Conservation (phyloP, 1,140 invertebrate species). For the Steinernema khuongi region DNA sequence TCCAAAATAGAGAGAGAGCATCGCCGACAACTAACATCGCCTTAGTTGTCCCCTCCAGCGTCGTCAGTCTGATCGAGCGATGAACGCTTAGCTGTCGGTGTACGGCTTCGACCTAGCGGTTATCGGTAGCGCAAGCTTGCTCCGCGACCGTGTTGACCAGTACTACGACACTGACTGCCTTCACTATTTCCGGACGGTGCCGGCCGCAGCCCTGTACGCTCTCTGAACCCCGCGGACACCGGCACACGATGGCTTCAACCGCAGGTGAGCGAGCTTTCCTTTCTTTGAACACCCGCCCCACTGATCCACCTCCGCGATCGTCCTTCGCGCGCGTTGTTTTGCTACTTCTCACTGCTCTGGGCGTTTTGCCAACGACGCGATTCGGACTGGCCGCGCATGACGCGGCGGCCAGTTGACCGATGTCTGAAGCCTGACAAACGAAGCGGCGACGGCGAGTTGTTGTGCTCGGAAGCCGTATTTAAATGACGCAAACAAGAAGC, state of each 20-base stretch:
- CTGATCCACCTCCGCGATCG: background rate
- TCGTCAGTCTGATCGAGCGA: background rate
- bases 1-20: slow-evolving; percentile 7
- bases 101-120: background rate
- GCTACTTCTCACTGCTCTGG: background rate
- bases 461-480: background rate
- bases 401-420: background rate
- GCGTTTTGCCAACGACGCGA: slow-evolving; percentile 8
- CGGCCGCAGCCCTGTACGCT: background rate
- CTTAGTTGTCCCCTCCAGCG: slow-evolving; percentile 11
- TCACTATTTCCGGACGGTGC: background rate
- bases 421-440: background rate
- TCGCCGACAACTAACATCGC: slow-evolving; percentile 12
- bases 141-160: background rate
- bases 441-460: background rate
- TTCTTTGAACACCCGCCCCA: background rate
- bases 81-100: slow-evolving; percentile 10
- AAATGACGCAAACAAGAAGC: background rate
- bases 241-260: background rate
- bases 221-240: background rate
- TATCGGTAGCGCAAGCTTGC: slow-evolving; percentile 2
- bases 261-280: slow-evolving; percentile 4
- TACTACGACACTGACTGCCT: background rate
- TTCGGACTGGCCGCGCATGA: slow-evolving; percentile 1
- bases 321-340: background rate